Percentiles rank a stretch among this genome's conserved stretches.
These are phyloP conservation scores for Synergus gifuensis DNA, from an alignment of 2,888 invertebrate genomes.

Conservation along the genomic window DNA sequence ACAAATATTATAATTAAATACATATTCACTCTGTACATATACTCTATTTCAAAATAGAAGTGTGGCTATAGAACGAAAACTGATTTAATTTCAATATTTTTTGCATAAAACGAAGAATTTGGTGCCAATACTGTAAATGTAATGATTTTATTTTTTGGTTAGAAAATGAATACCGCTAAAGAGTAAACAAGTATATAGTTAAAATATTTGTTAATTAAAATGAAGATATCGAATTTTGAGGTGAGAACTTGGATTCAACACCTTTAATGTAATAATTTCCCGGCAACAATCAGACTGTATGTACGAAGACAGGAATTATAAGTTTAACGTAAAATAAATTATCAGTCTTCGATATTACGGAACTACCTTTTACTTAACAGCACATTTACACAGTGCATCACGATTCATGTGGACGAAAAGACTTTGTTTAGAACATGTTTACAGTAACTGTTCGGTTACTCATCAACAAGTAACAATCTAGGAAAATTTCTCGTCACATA, in stretches of 20 bases:
- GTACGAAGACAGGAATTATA: conserved; percentile 22
- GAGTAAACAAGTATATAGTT: not conserved
- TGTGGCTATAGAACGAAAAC: no score
- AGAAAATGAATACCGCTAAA: no score
- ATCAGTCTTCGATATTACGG: conserved; percentile 38
- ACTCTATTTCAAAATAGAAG: no score
- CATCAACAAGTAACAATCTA: not conserved
- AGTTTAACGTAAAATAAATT: conserved; percentile 5
- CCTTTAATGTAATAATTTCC: not conserved
- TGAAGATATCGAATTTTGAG: no score
- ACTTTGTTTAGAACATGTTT: not conserved
- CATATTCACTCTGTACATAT: not conserved
- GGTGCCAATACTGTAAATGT: no score
- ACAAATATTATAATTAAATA: not conserved
- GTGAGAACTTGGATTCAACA: not conserved
- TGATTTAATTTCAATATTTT: no score
- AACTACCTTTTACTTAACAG: conserved; percentile 20
- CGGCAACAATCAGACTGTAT: not conserved
- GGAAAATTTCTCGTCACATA: not conserved
- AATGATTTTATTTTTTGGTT: no score
- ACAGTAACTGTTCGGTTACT: not conserved
- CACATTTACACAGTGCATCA: not conserved
- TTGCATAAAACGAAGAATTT: no score
- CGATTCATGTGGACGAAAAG: conserved; percentile 8
- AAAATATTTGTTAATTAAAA: not conserved